Percentiles rank a stretch among this genome's conserved stretches.
These are phyloP conservation scores for Pyrgilauda ruficollis DNA, from an alignment of 2,113 vertebrate species.

Conservation along the genomic window DNA sequence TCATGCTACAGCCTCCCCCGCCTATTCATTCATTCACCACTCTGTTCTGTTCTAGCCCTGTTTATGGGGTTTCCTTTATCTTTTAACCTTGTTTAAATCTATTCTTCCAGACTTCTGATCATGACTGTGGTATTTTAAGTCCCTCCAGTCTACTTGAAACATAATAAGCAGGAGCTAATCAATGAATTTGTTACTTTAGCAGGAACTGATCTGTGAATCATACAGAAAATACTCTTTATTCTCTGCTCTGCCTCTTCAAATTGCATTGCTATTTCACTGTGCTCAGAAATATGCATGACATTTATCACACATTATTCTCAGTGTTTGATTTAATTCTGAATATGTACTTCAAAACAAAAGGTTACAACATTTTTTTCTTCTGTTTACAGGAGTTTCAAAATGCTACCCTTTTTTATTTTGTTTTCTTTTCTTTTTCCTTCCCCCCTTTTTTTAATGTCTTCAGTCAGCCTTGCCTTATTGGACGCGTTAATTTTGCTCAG, in stretches of 20 bases:
- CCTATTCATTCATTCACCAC: background rate
- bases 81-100: background rate
- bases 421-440: rapidly evolving
- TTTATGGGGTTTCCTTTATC: background rate
- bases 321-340: background rate
- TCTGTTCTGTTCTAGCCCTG: background rate
- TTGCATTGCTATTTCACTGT: background rate
- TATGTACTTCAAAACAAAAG: background rate
- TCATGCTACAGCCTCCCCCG: background rate
- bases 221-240: background rate
- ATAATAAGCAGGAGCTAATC: background rate
- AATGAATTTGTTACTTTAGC: background rate
- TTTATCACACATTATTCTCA: background rate
- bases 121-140: background rate
- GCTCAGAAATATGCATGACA: background rate
- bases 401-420: background rate
- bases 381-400: background rate
- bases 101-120: background rate
- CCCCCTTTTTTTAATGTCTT: background rate
- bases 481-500: background rate
- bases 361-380: background rate
- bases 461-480: background rate
- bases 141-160: background rate
- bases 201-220: background rate
- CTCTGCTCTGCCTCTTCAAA: background rate